Evolutionary conservation across 2,113 vertebrate genomes (phyloP).

Genomic region (Neomonachus schauinslandi): DNA sequence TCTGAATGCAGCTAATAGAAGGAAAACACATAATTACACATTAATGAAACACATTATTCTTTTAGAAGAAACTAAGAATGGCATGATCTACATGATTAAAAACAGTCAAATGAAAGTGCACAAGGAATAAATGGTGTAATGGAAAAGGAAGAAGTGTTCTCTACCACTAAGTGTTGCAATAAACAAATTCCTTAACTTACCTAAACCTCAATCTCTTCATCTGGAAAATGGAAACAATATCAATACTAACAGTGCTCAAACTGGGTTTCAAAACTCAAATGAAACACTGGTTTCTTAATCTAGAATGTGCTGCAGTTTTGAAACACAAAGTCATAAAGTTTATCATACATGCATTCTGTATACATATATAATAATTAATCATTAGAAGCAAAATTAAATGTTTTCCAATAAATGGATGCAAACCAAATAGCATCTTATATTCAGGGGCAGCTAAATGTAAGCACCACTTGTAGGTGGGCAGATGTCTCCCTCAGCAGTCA

Average conservation of each 20-base stretch:
- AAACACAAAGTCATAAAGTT: background rate
- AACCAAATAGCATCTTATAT: background rate
- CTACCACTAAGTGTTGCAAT: background rate
- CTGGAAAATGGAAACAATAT: background rate
- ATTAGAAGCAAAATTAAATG: background rate
- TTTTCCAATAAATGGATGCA: background rate
- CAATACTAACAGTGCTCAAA: background rate
- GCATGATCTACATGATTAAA: background rate
- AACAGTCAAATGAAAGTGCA: background rate
- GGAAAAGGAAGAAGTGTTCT: background rate
- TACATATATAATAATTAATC: background rate
- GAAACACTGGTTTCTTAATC: background rate
- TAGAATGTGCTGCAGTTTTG: background rate
- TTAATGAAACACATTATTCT: background rate
- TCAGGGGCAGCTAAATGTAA: background rate
- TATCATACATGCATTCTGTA: background rate
- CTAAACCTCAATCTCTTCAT: background rate
- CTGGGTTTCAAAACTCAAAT: background rate
- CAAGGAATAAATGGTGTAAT: background rate
- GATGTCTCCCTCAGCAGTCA: background rate
- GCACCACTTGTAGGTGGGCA: background rate
- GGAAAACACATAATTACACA: background rate
- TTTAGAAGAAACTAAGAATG: background rate
- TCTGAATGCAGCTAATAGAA: background rate
- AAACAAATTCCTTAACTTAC: background rate